Base-by-base conservation (phyloP, 2,797 vertebrate species). In the Myripristis murdjan region DNA sequence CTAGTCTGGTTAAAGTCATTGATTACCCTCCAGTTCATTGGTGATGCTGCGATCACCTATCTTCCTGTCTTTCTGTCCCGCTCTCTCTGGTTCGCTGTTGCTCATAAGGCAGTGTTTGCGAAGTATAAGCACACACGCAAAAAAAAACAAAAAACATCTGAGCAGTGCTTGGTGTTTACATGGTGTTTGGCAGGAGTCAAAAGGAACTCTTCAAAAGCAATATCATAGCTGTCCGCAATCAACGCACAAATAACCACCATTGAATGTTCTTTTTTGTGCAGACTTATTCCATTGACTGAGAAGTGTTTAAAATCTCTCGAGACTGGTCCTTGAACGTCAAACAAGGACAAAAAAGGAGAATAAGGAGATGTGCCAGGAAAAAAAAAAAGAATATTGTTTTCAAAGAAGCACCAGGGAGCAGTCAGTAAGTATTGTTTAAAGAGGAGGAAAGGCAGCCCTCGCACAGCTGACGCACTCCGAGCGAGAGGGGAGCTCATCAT, bases 141-240 rank as follows among this genome's bases (percentile, higher is more conserved):
- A 41, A 31, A 33, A 20, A 12, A 9, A 2, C 2, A 23, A 16
- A 1, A 14, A 73, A 31, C 35, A 58, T 71, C 65, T 64, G n/a
- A 74, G 60, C 47, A 20, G 39, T 12, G 53, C 49, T 56, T 37
- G 62, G 75, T 83, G 80, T 90, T 85, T 81, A 87, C 76, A 84
- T 46, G 60, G 28, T 48, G 75, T 80, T 67, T 82, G 82, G 77
- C 77, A 69, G 56, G 64, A 86, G 70, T 90, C 83, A 75, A 84
- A 89, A 75, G 58, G 22, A 73, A 67, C 60, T 56, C 58, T 75
- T 90, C 81, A 83, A 81, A 89, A 73, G 55, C 64, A 55, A 70
- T 70, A 87, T 82, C 84, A 80, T 1, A 83, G 64, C 37, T 47
- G 14, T 73, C 64, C 31, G 7, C 64, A 77, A 90, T 87, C 83